Evolutionary conservation across 2,113 vertebrate genomes (phyloP), one percentile per base, ranked within the genome.

Genomic region (Corythoichthys haematopterus): DNA sequence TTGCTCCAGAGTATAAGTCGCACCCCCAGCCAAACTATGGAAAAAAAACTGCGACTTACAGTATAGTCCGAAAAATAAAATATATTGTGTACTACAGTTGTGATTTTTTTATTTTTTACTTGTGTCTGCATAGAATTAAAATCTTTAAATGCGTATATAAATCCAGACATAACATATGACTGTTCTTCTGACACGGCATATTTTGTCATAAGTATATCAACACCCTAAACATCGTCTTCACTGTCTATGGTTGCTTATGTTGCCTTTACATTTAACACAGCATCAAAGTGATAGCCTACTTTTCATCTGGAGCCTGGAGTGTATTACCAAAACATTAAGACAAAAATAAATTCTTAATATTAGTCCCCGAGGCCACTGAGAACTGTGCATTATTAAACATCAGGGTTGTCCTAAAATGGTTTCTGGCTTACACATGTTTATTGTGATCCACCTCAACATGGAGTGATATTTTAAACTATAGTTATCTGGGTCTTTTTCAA

Each of bases 241-340:
- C 55, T 45, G n/a, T 5, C 2, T 51, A 56, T 67, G 45, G 50
- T 57, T 14, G 53, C 5, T n/a, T 62, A 5, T 65, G 72, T 71
- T 37, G 53, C 75, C 40, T 40, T 43, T 60, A 74, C 38, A 36
- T n/a, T 65, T 70, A 28, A 70, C 70, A 28, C 53, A n/a, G 28
- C 6, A 50, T 72, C 55, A 72, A 71, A 78, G 69, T 38, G 59
- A 33, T 75, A 82, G 68, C 79, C 80, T 69, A 69, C 69, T 52
- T 84, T 58, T 80, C 6, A n/a, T 20, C 51, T 45, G 37, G 40
- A 64, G 70, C 37, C 15, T 79, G 46, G 69, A 80, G 75, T 65
- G 59, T 65, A 70, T 82, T 77, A 83, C 66, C 59, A 82, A 83
- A 84, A 83, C 65, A 80, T 84, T 75, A 82, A 65, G 67, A 60